phyloP scores from a whole-genome alignment of 1,140 invertebrate genomes.

The Neomicropteryx cornuta region DNA sequence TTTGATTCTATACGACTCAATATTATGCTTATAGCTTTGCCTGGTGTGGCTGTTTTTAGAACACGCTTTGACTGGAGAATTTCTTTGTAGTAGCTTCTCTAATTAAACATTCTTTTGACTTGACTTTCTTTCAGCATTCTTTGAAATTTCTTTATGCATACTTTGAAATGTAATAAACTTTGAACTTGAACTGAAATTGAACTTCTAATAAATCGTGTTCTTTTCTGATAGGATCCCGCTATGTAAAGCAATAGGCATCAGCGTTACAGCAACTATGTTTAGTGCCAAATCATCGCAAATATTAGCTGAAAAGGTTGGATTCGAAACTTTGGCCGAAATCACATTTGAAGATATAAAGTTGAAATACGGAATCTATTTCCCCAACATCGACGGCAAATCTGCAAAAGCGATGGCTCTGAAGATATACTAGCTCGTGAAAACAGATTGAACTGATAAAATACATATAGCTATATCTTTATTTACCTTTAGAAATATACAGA shows the following conservation, averaged over 20 bases:
- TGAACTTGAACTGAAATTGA: slow-evolving; percentile 1
- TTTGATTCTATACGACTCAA: no score
- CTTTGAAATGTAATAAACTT: neutral
- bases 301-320: slow-evolving; percentile 11
- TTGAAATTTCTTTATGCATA: neutral
- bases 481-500: no score
- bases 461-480: no score
- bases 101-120: no score
- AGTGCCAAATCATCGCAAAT: slow-evolving; percentile 13
- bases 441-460: no score
- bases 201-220: neutral
- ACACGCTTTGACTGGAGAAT: no score
- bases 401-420: slow-evolving; percentile 9
- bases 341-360: slow-evolving; percentile 8
- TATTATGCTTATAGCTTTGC: no score
- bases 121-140: no score
- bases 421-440: no score
- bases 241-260: slow-evolving; percentile 12
- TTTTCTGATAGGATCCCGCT: slow-evolving; percentile 10
- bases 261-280: slow-evolving; percentile 12
- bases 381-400: slow-evolving; percentile 5
- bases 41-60: no score
- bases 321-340: slow-evolving; percentile 8
- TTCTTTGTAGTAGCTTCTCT: no score
- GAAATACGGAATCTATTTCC: slow-evolving; percentile 4